Evolutionary conservation across 2,888 invertebrate species (phyloP).

Genomic region (Drosophila koepferae): DNA sequence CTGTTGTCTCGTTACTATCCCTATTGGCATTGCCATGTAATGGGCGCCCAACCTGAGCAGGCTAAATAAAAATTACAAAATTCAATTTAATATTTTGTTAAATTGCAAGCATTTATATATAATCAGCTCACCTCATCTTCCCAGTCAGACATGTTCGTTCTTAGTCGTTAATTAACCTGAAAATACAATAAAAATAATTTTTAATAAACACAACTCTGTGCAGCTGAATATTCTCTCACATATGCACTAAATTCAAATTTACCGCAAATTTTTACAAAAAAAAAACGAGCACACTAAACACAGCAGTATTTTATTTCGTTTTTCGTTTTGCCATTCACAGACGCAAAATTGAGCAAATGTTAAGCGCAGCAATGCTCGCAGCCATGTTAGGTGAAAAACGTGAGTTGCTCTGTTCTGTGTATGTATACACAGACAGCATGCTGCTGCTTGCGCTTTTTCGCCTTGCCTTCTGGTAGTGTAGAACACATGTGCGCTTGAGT

Average conservation of each 20-base stretch:
- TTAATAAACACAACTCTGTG: not conserved
- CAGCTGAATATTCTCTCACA: not conserved
- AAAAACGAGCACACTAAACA: constrained; percentile 12
- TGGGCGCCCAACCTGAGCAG: not conserved
- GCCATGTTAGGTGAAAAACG: constrained; percentile 58
- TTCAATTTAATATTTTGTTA: not conserved
- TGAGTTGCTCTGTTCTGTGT: constrained; percentile 77
- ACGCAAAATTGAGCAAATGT: constrained; percentile 27
- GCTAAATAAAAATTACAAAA: not conserved
- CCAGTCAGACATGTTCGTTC: constrained; percentile 74
- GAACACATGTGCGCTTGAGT: constrained; percentile 73
- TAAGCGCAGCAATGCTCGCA: constrained; percentile 29
- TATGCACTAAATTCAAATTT: not conserved
- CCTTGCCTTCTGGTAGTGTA: constrained; percentile 51
- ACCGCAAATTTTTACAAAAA: not conserved
- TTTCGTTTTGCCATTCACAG: constrained; percentile 51
- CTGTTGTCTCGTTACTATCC: not conserved
- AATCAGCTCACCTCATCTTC: constrained; percentile 49
- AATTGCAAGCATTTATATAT: not conserved
- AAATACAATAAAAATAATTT: not conserved
- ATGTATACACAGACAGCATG: constrained; percentile 78
- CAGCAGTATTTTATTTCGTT: not conserved
- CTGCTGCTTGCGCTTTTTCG: constrained; percentile 53
- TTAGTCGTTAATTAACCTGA: constrained; percentile 10
- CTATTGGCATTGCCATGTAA: not conserved